Percentiles rank a stretch among this genome's conserved stretches.
These are phyloP conservation scores for Squalus acanthias DNA, from an alignment of 2,797 vertebrate genomes.

Conservation along the genomic window DNA sequence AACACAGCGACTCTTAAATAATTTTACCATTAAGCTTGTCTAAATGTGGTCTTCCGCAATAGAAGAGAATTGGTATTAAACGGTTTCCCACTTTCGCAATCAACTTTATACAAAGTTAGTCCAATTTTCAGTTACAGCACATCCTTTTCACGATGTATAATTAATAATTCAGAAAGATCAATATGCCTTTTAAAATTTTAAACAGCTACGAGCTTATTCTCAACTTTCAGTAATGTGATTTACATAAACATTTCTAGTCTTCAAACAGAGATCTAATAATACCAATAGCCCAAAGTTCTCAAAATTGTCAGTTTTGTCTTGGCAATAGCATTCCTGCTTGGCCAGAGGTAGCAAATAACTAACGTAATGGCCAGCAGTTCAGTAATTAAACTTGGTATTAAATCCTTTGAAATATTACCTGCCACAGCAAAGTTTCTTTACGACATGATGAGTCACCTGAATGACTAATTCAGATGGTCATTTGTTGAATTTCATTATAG, in stretches of 20 bases:
- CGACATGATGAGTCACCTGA: neutral
- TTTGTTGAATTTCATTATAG: neutral
- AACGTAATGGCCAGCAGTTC: neutral
- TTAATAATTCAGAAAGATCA: neutral
- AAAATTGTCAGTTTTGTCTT: neutral
- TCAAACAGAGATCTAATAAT: no score
- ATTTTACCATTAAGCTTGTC: neutral
- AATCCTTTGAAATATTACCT: neutral
- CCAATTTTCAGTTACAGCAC: neutral
- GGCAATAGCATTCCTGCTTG: neutral
- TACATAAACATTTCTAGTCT: neutral
- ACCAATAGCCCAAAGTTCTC: neutral
- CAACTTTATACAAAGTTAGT: neutral
- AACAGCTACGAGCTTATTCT: neutral
- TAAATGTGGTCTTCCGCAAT: neutral
- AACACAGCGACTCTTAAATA: neutral
- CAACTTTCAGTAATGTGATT: neutral
- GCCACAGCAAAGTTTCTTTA: neutral
- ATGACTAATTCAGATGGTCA: neutral
- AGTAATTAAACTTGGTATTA: neutral
- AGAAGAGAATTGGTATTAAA: neutral
- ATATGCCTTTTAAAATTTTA: neutral
- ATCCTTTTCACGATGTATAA: neutral
- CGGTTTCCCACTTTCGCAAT: neutral
- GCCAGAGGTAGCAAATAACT: neutral